A percentile compares a stretch with the other conserved stretches of the same genome.
Conservation (phyloP, 2,797 vertebrate genomes). For the Hippoglossus hippoglossus region DNA sequence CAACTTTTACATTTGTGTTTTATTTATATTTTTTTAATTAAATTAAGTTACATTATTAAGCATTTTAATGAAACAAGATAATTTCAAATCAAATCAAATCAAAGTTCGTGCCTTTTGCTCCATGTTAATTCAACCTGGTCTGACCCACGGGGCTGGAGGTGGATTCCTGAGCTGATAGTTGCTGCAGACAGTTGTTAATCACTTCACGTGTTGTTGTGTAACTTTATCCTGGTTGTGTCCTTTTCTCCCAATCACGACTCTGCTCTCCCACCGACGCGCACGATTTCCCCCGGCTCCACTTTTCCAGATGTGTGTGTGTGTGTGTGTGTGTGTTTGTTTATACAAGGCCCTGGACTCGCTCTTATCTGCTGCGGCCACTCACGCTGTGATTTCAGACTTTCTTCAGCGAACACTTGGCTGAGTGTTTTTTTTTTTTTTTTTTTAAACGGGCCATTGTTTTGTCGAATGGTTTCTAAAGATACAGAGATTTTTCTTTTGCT, state of each 20-base stretch:
- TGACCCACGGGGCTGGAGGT: neutral
- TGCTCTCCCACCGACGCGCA: conserved; percentile 68
- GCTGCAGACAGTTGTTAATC: conserved; percentile 43
- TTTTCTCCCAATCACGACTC: conserved; percentile 85
- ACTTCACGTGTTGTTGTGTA: conserved; percentile 63
- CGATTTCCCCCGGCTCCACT: conserved; percentile 76
- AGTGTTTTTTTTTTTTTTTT: conserved; percentile 53
- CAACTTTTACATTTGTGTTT: too few relatives aligned
- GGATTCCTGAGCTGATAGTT: conserved; percentile 14
- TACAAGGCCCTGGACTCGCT: conserved; percentile 71
- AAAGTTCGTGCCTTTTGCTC: too few relatives aligned
- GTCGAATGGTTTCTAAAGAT: conserved; percentile 81
- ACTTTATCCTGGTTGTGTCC: conserved; percentile 72
- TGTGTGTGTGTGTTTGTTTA: conserved; percentile 80
- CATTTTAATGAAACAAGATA: too few relatives aligned
- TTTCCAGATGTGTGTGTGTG: conserved; percentile 81
- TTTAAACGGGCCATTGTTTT: conserved; percentile 80
- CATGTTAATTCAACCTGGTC: neutral
- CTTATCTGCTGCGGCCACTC: conserved; percentile 87
- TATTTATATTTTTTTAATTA: too few relatives aligned
- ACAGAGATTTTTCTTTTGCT: conserved; percentile 56
- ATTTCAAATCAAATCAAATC: too few relatives aligned
- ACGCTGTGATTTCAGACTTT: conserved; percentile 86
- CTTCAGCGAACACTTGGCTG: conserved; percentile 58
- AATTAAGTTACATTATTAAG: too few relatives aligned